Conservation (phyloP, 2,888 invertebrate genomes). For the Drosophila mimetica region DNA sequence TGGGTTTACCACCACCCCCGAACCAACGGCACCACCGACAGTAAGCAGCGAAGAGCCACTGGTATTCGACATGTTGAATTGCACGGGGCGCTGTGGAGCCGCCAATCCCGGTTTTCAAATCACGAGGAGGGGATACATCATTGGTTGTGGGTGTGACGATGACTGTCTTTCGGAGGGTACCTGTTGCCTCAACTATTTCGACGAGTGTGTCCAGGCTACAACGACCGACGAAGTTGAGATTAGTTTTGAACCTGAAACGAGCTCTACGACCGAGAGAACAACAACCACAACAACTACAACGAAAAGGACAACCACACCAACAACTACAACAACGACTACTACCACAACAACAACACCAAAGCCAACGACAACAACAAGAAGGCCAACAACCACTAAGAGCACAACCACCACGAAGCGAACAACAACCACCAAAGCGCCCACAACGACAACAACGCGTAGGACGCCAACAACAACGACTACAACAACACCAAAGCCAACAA, state of each 20-base stretch:
- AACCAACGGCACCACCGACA: conserved; percentile 8
- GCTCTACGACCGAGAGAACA: background rate
- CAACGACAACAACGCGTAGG: background rate
- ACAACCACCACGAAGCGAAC: background rate
- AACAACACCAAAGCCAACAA: conserved; percentile 16
- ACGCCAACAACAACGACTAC: conserved; percentile 14
- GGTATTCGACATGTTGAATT: conserved; percentile 82
- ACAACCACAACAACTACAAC: conserved; percentile 8
- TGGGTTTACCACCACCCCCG: conserved; percentile 41
- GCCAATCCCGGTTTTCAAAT: too few species aligned
- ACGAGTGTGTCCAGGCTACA: conserved; percentile 19
- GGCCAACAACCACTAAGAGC: background rate
- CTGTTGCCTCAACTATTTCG: conserved; percentile 89
- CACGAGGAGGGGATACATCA: conserved; percentile 39
- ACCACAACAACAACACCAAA: conserved; percentile 2
- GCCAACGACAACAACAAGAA: background rate
- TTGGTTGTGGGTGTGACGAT: conserved; percentile 87
- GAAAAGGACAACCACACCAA: background rate
- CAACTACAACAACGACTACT: background rate
- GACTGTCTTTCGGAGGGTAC: conserved; percentile 85
- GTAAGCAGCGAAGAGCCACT: conserved; percentile 45
- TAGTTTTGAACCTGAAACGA: background rate
- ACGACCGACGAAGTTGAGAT: background rate
- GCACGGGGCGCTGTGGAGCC: conserved; percentile 40
- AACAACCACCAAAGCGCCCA: background rate